phyloP scores from a whole-genome alignment of 2,113 vertebrate species.

The Bostrychus sinensis region DNA sequence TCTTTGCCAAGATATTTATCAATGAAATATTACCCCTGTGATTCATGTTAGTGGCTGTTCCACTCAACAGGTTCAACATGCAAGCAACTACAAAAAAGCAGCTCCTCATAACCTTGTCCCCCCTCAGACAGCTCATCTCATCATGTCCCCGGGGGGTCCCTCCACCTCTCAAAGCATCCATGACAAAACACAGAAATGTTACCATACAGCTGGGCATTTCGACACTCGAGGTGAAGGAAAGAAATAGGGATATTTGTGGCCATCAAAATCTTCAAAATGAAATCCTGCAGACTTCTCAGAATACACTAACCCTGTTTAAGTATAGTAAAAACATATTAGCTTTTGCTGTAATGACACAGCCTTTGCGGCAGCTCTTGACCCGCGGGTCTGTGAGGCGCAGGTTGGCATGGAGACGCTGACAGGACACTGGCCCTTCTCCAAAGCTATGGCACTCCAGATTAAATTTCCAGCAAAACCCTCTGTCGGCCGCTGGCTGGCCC shows the following conservation, averaged over 20 bases:
- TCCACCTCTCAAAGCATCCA: conserved; percentile 56
- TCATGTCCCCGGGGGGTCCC: conserved; percentile 38
- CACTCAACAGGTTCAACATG: conserved; percentile 49
- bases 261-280: conserved; percentile 54
- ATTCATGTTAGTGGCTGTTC: conserved; percentile 45
- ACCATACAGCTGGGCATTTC: conserved; percentile 48
- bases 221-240: conserved; percentile 11
- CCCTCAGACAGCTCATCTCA: conserved; percentile 39
- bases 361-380: conserved; percentile 72
- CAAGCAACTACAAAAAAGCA: conserved; percentile 45
- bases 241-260: conserved; percentile 22
- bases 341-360: conserved; percentile 39
- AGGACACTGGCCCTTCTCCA: conserved; percentile 75
- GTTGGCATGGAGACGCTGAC: conserved; percentile 79
- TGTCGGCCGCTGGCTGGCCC: conserved; percentile 55
- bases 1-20: conserved; percentile 42
- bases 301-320: conserved; percentile 49
- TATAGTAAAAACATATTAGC: conserved; percentile 35
- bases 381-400: conserved; percentile 59
- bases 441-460: conserved; percentile 81
- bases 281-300: conserved; percentile 62
- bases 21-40: conserved; percentile 52
- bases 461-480: conserved; percentile 72
- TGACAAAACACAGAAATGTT: conserved; percentile 60
- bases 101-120: conserved; percentile 48